Evolutionary conservation across 1,140 invertebrate species (phyloP).

Genomic region (Scylla paramamosain): DNA sequence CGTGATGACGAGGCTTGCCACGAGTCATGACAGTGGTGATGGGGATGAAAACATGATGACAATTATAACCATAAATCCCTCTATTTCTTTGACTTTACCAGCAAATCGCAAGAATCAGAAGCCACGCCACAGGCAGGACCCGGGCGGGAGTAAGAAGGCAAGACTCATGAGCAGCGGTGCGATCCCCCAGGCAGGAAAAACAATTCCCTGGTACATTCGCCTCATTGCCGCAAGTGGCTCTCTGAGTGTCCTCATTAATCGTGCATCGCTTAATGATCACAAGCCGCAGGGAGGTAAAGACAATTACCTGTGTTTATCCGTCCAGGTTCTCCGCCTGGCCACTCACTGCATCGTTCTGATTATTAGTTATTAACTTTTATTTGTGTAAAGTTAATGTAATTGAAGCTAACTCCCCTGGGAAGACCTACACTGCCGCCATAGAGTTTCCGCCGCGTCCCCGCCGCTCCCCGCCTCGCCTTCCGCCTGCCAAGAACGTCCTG

Average conservation of each 20-base stretch:
- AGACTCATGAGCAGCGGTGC: not conserved
- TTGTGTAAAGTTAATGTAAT: slow-evolving; percentile 60
- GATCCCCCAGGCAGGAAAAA: not conserved
- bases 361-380: slow-evolving; percentile 60
- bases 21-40: too few species aligned
- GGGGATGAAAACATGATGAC: too few species aligned
- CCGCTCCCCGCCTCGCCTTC: not conserved
- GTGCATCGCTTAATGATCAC: not conserved
- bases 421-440: slow-evolving; percentile 43
- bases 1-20: too few species aligned
- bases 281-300: not conserved
- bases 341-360: not conserved
- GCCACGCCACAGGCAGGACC: not conserved
- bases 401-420: slow-evolving; percentile 51
- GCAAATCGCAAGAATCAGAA: not conserved
- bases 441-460: not conserved
- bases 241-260: not conserved
- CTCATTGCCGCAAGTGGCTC: not conserved
- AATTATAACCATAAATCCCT: not conserved
- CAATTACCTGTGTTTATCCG: slow-evolving; percentile 49
- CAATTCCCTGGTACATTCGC: not conserved
- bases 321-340: not conserved
- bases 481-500: not conserved
- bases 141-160: not conserved
- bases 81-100: not conserved